A percentile compares a stretch with the other conserved stretches of the same genome.
phyloP scores from a whole-genome alignment of 2,113 vertebrate genomes.

The Pseudorectes ferrugineus region DNA sequence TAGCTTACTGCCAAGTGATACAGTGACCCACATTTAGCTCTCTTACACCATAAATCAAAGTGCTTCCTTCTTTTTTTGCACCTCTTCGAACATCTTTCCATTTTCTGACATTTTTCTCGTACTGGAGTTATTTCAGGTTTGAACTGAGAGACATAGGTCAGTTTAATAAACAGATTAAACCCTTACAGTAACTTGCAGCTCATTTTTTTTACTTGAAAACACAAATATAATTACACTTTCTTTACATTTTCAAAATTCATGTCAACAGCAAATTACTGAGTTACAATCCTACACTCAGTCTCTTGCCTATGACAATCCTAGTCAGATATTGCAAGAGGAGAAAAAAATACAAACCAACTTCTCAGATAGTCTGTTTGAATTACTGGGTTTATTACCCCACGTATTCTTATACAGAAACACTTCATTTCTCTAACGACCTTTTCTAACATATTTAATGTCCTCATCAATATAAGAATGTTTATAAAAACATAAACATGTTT shows the following conservation, averaged over 20 bases:
- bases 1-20: background rate
- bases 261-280: background rate
- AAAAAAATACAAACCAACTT: background rate
- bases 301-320: background rate
- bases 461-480: background rate
- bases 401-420: background rate
- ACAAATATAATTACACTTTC: background rate
- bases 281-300: background rate
- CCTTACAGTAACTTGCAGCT: background rate
- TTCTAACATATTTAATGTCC: background rate
- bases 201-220: background rate
- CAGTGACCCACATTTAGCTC: background rate
- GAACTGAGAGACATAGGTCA: background rate
- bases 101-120: background rate
- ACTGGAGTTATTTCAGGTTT: background rate
- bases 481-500: background rate
- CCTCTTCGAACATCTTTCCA: background rate
- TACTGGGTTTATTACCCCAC: background rate
- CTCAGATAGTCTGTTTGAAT: background rate
- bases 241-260: background rate
- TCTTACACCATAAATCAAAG: background rate
- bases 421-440: background rate
- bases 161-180: background rate
- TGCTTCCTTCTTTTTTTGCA: background rate
- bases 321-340: background rate